A percentile compares a stretch with the other conserved stretches of the same genome.
Evolutionary conservation across 2,797 vertebrate genomes (phyloP).

Genomic region (Liasis olivaceus): DNA sequence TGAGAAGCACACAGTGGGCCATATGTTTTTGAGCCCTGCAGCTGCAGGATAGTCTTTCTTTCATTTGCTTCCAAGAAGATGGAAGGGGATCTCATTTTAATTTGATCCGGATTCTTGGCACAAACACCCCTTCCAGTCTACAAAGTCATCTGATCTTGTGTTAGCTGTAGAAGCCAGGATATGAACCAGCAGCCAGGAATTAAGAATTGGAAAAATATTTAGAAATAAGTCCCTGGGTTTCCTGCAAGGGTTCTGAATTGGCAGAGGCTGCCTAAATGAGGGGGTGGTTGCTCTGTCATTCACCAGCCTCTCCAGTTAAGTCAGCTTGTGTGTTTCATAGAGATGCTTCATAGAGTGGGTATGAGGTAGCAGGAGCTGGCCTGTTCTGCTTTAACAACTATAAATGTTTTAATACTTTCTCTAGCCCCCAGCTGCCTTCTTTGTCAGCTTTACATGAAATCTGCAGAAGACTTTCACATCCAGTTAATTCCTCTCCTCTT

Average conservation of each 20-base stretch:
- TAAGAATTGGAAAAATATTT: conserved; percentile 16
- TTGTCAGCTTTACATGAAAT: neutral
- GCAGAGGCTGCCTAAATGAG: neutral
- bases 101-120: neutral
- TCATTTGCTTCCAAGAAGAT: neutral
- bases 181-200: neutral
- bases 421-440: neutral
- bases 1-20: no score
- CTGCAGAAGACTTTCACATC: neutral
- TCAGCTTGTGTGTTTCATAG: neutral
- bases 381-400: conserved; percentile 10
- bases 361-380: neutral
- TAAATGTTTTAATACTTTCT: conserved; percentile 29
- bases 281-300: neutral
- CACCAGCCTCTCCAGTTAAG: neutral
- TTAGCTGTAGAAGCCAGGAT: neutral
- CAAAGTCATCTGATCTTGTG: neutral
- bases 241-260: conserved; percentile 1
- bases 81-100: neutral
- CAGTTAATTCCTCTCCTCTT: neutral
- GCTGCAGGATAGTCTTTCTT: neutral
- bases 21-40: neutral
- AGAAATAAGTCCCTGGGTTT: neutral
- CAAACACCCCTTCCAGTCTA: neutral
- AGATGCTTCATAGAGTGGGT: conserved; percentile 12